Evolutionary conservation across 2,888 invertebrate species (phyloP).

Genomic region (Caenorhabditis japonica): DNA sequence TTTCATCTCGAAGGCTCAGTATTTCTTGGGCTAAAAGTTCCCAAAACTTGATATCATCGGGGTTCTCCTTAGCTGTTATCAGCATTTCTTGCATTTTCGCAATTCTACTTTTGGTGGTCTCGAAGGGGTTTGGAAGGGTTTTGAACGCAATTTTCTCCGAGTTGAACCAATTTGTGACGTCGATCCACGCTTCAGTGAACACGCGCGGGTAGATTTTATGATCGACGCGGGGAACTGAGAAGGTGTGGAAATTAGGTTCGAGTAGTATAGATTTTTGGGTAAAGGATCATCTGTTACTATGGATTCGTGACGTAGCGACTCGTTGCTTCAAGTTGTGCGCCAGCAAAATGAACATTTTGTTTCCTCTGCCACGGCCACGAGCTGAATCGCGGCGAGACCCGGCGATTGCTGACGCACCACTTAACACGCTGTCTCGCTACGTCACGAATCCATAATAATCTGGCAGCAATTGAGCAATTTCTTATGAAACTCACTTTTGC

Average conservation of each 20-base stretch:
- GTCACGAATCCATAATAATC: too few species aligned
- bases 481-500: constrained; percentile 24
- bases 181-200: constrained; percentile 58
- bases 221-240: constrained; percentile 61
- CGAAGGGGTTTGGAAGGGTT: constrained; percentile 47
- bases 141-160: constrained; percentile 42
- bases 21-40: constrained; percentile 25
- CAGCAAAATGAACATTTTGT: too few species aligned
- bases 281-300: too few species aligned
- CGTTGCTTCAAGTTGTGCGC: too few species aligned
- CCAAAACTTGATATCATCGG: constrained; percentile 39
- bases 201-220: constrained; percentile 61
- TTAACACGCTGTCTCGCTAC: too few species aligned
- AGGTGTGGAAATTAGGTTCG: not conserved
- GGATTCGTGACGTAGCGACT: too few species aligned
- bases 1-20: constrained; percentile 28
- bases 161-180: constrained; percentile 55
- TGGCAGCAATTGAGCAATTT: not conserved
- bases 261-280: too few species aligned
- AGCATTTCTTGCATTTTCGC: constrained; percentile 28
- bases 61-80: not conserved
- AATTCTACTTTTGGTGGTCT: constrained; percentile 16
- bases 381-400: too few species aligned
- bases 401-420: too few species aligned
- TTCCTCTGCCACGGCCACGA: too few species aligned